A percentile compares a stretch with the other conserved stretches of the same genome.
phyloP scores from a whole-genome alignment of 2,888 invertebrate genomes.

The Platyscelio sp. region DNA sequence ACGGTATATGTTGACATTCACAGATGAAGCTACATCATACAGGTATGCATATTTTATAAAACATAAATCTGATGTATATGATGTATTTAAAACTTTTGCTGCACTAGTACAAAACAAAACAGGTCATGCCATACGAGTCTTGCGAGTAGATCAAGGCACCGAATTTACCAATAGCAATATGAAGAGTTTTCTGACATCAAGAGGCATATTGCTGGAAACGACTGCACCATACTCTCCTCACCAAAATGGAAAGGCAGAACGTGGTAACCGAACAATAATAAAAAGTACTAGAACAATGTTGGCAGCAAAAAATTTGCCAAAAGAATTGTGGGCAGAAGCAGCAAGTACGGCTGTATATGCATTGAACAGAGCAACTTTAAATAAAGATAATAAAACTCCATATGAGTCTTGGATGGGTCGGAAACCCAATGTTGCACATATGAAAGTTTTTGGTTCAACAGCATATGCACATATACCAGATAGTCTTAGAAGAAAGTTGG shows the following conservation, averaged over 20 bases:
- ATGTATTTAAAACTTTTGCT: slow-evolving; percentile 51
- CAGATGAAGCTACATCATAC: slow-evolving; percentile 44
- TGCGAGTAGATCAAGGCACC: slow-evolving; percentile 68
- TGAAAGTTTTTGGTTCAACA: background rate
- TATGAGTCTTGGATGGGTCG: slow-evolving; percentile 1
- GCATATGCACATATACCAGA: slow-evolving; percentile 18
- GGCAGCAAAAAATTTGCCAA: slow-evolving; percentile 39
- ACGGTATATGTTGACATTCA: slow-evolving; percentile 27
- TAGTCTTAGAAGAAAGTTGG: background rate
- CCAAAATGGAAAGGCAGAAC: slow-evolving; percentile 66
- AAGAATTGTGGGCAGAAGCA: slow-evolving; percentile 45
- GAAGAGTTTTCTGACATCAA: slow-evolving; percentile 2
- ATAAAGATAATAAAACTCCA: background rate
- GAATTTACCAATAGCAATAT: slow-evolving; percentile 31
- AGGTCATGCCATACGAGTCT: slow-evolving; percentile 45
- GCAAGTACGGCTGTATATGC: slow-evolving; percentile 39
- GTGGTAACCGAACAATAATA: slow-evolving; percentile 66
- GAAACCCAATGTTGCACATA: background rate
- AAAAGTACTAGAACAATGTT: slow-evolving; percentile 67
- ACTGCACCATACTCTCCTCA: slow-evolving; percentile 61
- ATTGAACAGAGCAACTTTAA: background rate
- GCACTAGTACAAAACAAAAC: slow-evolving; percentile 30
- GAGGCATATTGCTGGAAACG: slow-evolving; percentile 8
- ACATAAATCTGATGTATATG: slow-evolving; percentile 64
- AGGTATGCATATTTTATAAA: slow-evolving; percentile 59